Evolutionary conservation across 2,113 vertebrate genomes (phyloP).

Genomic region (Chitala chitala): DNA sequence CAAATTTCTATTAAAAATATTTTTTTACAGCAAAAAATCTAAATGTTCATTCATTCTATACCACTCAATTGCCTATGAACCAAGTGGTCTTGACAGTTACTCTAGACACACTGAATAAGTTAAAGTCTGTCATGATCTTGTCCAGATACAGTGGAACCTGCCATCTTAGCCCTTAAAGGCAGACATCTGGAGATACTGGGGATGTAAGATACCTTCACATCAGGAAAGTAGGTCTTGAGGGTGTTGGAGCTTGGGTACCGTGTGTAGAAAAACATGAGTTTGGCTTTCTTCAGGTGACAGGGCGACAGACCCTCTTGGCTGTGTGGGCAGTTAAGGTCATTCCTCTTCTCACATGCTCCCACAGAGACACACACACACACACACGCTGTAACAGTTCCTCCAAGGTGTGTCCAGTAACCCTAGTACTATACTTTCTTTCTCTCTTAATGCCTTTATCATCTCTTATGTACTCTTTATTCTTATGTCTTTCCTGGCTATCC

Average conservation of each 20-base stretch:
- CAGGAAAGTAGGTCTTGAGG: conserved; percentile 97
- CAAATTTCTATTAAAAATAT: no score
- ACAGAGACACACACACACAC: not conserved
- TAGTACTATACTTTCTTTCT: not conserved
- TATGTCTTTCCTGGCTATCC: no score
- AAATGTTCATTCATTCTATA: no score
- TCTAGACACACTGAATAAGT: no score
- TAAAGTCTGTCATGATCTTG: no score
- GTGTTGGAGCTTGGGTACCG: conserved; percentile 98
- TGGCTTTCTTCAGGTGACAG: conserved; percentile 98
- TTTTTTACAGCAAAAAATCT: no score
- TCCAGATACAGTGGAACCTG: no score
- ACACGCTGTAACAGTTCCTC: not conserved
- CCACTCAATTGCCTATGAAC: no score
- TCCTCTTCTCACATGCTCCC: not conserved
- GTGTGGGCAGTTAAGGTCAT: conserved; percentile 53
- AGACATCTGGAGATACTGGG: not conserved
- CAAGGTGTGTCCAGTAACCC: not conserved
- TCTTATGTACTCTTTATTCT: not conserved
- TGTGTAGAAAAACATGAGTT: conserved; percentile 98
- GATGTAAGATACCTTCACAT: conserved; percentile 81
- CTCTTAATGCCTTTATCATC: not conserved
- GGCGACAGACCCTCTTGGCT: conserved; percentile 96
- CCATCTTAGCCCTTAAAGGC: no score
- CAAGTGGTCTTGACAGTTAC: no score